phyloP scores from a whole-genome alignment of 2,888 invertebrate species.

The Mythimna lalbum region DNA sequence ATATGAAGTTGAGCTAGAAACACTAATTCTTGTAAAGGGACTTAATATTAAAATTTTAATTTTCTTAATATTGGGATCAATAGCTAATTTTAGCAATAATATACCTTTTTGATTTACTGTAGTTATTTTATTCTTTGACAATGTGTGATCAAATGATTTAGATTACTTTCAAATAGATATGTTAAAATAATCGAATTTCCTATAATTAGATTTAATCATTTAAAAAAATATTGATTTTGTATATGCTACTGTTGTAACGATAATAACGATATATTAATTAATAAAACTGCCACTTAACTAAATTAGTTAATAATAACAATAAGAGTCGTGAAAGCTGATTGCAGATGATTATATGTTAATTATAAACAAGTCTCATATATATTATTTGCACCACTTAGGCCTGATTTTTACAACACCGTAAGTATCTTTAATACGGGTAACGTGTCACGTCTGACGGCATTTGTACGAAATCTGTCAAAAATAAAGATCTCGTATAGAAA shows the following conservation, averaged over 20 bases:
- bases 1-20: slow-evolving; percentile 12
- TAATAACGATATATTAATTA: slow-evolving; percentile 20
- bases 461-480: background rate
- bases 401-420: background rate
- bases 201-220: slow-evolving; percentile 7
- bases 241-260: slow-evolving; percentile 20
- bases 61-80: slow-evolving; percentile 48
- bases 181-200: slow-evolving; percentile 19
- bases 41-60: slow-evolving; percentile 36
- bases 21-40: slow-evolving; percentile 30
- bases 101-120: slow-evolving; percentile 9
- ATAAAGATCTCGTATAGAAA: background rate
- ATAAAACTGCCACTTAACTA: slow-evolving; percentile 30
- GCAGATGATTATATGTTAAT: background rate
- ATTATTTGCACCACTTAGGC: background rate
- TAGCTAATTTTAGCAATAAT: slow-evolving; percentile 19
- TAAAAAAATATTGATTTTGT: slow-evolving; percentile 1
- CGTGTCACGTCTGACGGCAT: background rate
- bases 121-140: slow-evolving; percentile 3
- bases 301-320: slow-evolving; percentile 17
- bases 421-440: background rate
- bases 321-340: slow-evolving; percentile 2
- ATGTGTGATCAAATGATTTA: slow-evolving; percentile 30
- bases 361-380: background rate
- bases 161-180: slow-evolving; percentile 9